Evolutionary conservation across 2,888 invertebrate genomes (phyloP), one percentile per base, ranked within the genome.

Genomic region (Sphaerophoria rueppellii): DNA sequence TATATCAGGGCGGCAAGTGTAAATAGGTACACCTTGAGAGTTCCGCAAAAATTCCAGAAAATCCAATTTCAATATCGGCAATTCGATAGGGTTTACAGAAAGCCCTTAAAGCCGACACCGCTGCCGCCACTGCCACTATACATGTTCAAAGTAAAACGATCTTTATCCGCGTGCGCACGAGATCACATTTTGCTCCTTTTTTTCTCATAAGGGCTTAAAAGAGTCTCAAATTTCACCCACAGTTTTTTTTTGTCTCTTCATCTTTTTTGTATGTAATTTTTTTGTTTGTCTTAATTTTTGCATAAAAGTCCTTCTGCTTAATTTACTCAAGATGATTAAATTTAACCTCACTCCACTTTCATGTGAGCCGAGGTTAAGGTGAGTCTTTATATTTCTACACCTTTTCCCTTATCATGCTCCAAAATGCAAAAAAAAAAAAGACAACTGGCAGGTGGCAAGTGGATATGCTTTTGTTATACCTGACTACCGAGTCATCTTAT

Each of bases 91-190:
- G 71, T 58, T 83, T 75, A 52, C 80, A 67, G 32, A 52, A 79
- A 73, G 48, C 65, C 24, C 76, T 34, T 54, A 80, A 72, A 69
- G 69, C 72, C 57, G 55, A 54, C 70, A 54, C 55, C 54, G 81
- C 46, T 75, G 67, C 60, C 69, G 52, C 43, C 63, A 14, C 63
- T 37, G n/a, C 5, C 11, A 4, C 34, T 37, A 35, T 14, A 2
- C 34, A 63, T 60, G 24, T 12, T 65, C 50, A 58, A 73, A 54
- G 85, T 85, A 80, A 85, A 76, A 50, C 50, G 81, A 81, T 85
- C 85, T 65, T 85, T 61, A 81, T 77, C 77, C 76, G 81, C 85
- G 81, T 85, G 85, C 85, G 85, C 80, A 77, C 63, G 73, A 76
- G 81, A 81, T 85, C 85, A 60, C 16, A 63, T 63, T 73, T 81